These are phyloP conservation scores for Prinia subflava DNA, from an alignment of 2,113 vertebrate genomes.

Conservation along the genomic window DNA sequence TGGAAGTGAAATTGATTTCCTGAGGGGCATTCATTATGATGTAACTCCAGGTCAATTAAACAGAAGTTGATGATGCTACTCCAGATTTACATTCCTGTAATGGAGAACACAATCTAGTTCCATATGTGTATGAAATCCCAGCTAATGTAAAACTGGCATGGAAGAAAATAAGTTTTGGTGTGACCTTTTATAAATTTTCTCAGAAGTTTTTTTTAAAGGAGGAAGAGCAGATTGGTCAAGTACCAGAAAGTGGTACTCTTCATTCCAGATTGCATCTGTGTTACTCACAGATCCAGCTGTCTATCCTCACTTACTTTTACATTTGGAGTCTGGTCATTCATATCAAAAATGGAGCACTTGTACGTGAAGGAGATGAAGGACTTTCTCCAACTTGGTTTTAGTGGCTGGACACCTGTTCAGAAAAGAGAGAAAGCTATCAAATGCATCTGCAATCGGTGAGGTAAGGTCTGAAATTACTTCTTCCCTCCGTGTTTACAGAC, in stretches of 20 bases:
- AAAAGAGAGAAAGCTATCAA: neutral
- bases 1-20: constrained; percentile 16
- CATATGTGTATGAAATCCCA: neutral
- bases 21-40: neutral
- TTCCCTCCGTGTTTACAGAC: neutral
- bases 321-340: neutral
- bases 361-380: neutral
- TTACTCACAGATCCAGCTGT: constrained; percentile 3
- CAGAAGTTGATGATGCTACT: neutral
- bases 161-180: neutral
- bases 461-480: constrained; percentile 20
- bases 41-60: constrained; percentile 14
- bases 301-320: neutral
- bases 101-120: neutral
- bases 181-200: neutral
- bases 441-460: neutral
- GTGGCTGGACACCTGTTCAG: neutral
- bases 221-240: neutral
- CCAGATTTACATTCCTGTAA: neutral
- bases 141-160: neutral
- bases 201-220: neutral
- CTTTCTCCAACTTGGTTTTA: neutral
- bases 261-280: neutral
- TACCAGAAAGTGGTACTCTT: neutral
- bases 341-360: neutral